Evolutionary conservation across 1,140 invertebrate species (phyloP).

Genomic region (Alviniconcha marisindica): DNA sequence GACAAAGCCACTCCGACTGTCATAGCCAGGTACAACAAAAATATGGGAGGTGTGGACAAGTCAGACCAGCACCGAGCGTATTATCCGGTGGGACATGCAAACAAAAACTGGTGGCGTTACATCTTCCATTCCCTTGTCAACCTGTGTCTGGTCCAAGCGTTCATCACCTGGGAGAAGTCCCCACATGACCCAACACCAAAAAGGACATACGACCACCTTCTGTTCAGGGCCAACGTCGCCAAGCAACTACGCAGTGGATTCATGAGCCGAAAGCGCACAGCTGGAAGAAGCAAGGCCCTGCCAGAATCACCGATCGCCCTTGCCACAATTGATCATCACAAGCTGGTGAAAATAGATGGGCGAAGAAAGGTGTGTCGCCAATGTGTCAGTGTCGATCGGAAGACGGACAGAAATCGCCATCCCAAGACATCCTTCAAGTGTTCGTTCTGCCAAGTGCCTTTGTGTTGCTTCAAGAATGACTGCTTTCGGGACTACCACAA

Average conservation of each 20-base stretch:
- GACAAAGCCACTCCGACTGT: not conserved
- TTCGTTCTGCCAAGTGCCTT: no score
- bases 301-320: not conserved
- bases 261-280: not conserved
- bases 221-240: no score
- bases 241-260: no score
- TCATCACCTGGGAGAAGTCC: no score
- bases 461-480: no score
- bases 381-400: not conserved
- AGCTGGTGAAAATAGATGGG: not conserved
- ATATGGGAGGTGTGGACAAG: constrained; percentile 26
- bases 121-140: not conserved
- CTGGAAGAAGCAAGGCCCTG: not conserved
- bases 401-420: not conserved
- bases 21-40: not conserved
- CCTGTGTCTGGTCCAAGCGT: no score
- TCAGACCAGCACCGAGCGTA: not conserved
- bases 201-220: no score
- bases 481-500: no score
- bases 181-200: no score
- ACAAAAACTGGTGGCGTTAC: constrained; percentile 26
- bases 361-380: not conserved
- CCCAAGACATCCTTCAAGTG: no score
- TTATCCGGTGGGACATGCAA: constrained; percentile 4
- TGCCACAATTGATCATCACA: not conserved